Conservation (phyloP, 2,113 vertebrate genomes). For the Macquaria ambigua region DNA sequence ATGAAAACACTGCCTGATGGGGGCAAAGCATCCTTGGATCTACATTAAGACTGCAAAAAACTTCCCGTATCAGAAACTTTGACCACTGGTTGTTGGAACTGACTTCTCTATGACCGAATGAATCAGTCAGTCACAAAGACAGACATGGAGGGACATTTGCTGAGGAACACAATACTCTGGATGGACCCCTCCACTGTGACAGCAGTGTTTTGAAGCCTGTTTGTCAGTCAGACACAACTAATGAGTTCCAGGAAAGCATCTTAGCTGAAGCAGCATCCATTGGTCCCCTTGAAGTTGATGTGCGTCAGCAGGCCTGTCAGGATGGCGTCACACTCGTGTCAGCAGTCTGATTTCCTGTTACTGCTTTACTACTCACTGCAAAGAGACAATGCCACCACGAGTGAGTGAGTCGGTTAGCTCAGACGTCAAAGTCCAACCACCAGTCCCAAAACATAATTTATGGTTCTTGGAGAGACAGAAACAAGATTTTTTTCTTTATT, state of each 20-base stretch:
- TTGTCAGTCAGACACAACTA: constrained; percentile 23
- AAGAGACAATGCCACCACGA: constrained; percentile 64
- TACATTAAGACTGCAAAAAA: background rate
- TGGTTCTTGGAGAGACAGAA: constrained; percentile 69
- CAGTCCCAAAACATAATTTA: constrained; percentile 76
- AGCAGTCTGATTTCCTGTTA: constrained; percentile 60
- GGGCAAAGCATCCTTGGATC: background rate
- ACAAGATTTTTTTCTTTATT: constrained; percentile 40
- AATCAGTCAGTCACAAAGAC: background rate
- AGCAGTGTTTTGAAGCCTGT: background rate
- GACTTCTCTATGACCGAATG: constrained; percentile 1
- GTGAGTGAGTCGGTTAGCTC: constrained; percentile 58
- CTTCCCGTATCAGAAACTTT: background rate
- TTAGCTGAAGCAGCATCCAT: constrained; percentile 31
- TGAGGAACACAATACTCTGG: constrained; percentile 6
- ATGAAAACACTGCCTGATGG: background rate
- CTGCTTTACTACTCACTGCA: constrained; percentile 52
- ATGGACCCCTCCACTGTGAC: background rate
- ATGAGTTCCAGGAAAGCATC: constrained; percentile 58
- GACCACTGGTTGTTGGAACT: background rate
- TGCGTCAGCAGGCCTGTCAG: constrained; percentile 61
- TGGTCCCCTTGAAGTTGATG: constrained; percentile 32
- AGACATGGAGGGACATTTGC: constrained; percentile 5
- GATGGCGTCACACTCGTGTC: constrained; percentile 50
- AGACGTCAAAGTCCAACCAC: constrained; percentile 79